Base-by-base conservation (phyloP, 2,113 vertebrate genomes). In the Ceyx margarethae region DNA sequence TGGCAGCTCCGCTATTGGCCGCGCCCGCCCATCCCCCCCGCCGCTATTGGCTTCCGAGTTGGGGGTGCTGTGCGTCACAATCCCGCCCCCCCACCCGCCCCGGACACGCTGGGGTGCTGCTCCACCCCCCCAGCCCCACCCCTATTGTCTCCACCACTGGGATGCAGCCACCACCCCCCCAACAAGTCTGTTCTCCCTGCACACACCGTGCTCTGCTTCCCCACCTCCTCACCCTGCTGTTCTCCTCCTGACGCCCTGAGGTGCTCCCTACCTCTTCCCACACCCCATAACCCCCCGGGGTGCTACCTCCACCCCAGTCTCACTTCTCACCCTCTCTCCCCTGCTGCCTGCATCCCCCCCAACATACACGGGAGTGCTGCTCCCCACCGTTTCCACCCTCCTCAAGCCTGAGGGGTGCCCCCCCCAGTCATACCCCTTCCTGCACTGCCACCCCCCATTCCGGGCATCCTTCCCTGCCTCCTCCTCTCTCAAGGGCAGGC, bases 361-460 rank as follows among this genome's bases (percentile, higher is more conserved):
- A 10, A 45, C 29, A 7, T 29, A 19, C 17, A n/a, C 17, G 10
- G 50, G 25, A 7, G 5, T 42, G 37, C 33, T 28, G n/a, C 15
- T 10, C 35, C 42, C 40, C 60, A 42, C 20, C 35, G 11, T 25
- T 58, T 68, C 61, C 56, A 46, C 19, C 26, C 13, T 6, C 16
- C 31, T 16, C 21, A 26, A 25, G 8, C 29, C 2, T 6, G 14
- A 17, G 29, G 21, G 21, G 15, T 26, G 9, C 9, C 12, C 8
- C 7, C 28, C 18, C 6, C 5, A 8, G 42, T 21, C 29, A 10
- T 42, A 45, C 9, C 64, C 46, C 40, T n/a, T 42, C 60, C 69
- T 4, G 0, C 61, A 28, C 6, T 50, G 14, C 13, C 1, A 1
- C 4, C 7, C 35, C 7, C 7, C 40, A 2, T 15, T 22, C 40